Base-by-base conservation (phyloP, 1,140 invertebrate species). In the Sesamia nonagrioides region DNA sequence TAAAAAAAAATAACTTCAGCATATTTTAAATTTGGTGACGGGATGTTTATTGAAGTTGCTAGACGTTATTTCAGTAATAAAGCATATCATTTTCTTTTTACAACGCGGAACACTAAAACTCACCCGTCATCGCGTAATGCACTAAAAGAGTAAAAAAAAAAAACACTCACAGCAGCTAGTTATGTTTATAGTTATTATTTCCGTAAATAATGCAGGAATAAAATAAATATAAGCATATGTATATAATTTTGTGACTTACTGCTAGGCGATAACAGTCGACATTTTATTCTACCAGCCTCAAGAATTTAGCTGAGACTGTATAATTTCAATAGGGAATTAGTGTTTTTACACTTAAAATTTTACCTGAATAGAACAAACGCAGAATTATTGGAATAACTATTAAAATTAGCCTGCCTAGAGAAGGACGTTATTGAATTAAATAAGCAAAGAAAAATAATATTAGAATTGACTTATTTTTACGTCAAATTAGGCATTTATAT, bases 131-230 rank as follows among this genome's bases (percentile, higher is more conserved):
- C 42, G n/a, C 27, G 7, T 35, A 17, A 33, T 4, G 42, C 48
- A 6, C 18, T 52, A 50, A 76, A 52, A 50, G 27, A 18, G 0
- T 35, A 7, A 27, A 63, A 76, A 76, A 61, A 21, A 60, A 18
- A 50, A n/a, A n/a, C n/a, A n/a, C n/a, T n/a, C 17, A 50, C 50
- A n/a, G n/a, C 58, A 21, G 58, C n/a, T 63, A 73, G 73, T 76
- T 35, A 50, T 52, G 60, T 63, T 37, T 17, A 76, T 52, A 76
- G 58, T 76, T 76, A 76, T 76, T 37, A 52, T 76, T 76, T 76
- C 73, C 73, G 73, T 63, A 76, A 37, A 50, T 76, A 76, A 52
- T 63, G 54, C 54, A 74, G 71, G 71, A 74, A 74, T 37, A 60
- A 60, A 45, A 37, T 58, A 54, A 27, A 60, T 74, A 63, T 61